These are phyloP conservation scores for Pyrrhia umbra DNA, from an alignment of 2,888 invertebrate species.

Conservation along the genomic window DNA sequence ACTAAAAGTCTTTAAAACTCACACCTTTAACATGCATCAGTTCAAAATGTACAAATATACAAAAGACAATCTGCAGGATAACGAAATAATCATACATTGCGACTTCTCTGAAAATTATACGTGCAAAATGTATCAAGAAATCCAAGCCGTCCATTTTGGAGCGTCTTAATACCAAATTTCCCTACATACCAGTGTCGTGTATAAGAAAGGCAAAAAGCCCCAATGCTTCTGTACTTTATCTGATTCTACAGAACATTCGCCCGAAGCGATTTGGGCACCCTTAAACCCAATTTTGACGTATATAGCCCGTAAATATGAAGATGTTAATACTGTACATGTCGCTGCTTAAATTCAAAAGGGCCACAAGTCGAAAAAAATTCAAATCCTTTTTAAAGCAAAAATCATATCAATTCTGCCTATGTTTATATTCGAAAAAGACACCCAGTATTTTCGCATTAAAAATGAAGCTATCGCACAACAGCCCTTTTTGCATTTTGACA, in stretches of 20 bases:
- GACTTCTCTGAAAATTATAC: slow-evolving; percentile 9
- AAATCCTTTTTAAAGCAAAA: background rate
- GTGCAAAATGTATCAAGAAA: slow-evolving; percentile 8
- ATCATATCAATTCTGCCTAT: too few species aligned
- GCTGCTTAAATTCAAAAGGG: background rate
- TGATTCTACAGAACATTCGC: slow-evolving; percentile 2
- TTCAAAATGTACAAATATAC: slow-evolving; percentile 3
- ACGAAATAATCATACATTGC: slow-evolving; percentile 11
- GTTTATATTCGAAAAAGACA: too few species aligned
- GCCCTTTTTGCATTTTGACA: too few species aligned
- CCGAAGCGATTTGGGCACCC: slow-evolving; percentile 12
- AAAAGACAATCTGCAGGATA: slow-evolving; percentile 8
- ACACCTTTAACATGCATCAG: slow-evolving; percentile 8
- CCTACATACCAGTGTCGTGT: slow-evolving; percentile 5
- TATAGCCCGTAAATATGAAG: too few species aligned
- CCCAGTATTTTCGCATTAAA: too few species aligned
- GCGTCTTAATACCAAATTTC: background rate
- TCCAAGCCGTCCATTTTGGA: slow-evolving; percentile 13
- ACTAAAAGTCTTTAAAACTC: background rate
- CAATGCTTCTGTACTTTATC: slow-evolving; percentile 9
- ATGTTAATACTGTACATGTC: too few species aligned
- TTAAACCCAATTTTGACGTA: background rate
- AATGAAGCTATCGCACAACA: too few species aligned
- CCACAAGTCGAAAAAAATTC: background rate
- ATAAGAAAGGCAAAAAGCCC: slow-evolving; percentile 5